Evolutionary conservation across 2,113 vertebrate species (phyloP).

Genomic region (Grus americana): DNA sequence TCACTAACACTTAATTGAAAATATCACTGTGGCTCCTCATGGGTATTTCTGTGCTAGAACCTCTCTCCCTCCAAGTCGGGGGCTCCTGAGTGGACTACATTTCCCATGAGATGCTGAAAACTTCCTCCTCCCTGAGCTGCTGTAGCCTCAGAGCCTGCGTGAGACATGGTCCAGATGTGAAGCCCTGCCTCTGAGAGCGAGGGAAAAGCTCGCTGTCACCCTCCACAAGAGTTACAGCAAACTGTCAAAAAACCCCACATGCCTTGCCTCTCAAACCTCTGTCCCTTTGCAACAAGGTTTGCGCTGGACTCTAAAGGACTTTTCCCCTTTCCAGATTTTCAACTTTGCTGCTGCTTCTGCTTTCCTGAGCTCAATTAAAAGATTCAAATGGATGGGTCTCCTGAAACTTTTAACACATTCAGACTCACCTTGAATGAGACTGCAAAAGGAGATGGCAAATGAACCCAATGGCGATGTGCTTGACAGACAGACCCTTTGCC

Average conservation of each 20-base stretch:
- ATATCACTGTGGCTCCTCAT: rapidly evolving
- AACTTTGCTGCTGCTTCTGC: neutral
- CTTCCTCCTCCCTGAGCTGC: neutral
- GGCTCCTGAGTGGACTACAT: neutral
- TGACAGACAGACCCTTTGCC: neutral
- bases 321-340: neutral
- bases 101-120: neutral
- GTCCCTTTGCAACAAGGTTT: neutral
- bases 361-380: neutral
- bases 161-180: neutral
- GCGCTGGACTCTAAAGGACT: neutral
- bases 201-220: neutral
- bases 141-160: rapidly evolving
- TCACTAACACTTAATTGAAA: neutral
- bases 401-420: neutral
- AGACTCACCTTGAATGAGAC: neutral
- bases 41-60: neutral
- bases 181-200: neutral
- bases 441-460: neutral
- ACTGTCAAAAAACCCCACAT: neutral
- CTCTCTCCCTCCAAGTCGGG: rapidly evolving
- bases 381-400: neutral
- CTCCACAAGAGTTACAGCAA: neutral
- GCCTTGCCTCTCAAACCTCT: neutral
- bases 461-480: neutral